phyloP scores from a whole-genome alignment of 2,113 vertebrate genomes.

The Takifugu flavidus region DNA sequence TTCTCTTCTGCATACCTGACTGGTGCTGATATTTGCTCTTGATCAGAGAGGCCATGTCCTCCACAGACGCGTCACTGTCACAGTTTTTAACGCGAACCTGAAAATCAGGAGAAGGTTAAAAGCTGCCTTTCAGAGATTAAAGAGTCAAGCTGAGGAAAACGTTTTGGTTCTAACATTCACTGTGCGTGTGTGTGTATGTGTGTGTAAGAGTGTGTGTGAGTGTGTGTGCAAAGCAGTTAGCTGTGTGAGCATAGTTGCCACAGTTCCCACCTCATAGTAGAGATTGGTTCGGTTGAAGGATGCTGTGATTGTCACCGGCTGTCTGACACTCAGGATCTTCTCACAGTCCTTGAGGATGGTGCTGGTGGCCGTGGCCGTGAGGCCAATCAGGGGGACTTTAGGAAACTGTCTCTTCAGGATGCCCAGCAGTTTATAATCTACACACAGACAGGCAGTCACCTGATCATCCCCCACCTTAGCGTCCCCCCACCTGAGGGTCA shows the following conservation, averaged over 20 bases:
- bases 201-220: not conserved
- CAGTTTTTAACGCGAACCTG: slow-evolving; percentile 88
- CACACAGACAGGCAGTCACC: not conserved
- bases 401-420: slow-evolving; percentile 97
- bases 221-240: not conserved
- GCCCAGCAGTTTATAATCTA: slow-evolving; percentile 94
- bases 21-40: slow-evolving; percentile 85
- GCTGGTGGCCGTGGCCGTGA: slow-evolving; percentile 93
- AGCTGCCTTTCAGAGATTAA: too few species aligned
- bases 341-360: slow-evolving; percentile 88
- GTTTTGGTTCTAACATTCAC: too few species aligned
- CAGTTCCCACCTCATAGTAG: slow-evolving; percentile 84
- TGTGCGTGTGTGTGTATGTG: too few species aligned
- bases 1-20: slow-evolving; percentile 76
- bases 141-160: too few species aligned
- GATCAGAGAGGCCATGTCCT: slow-evolving; percentile 83
- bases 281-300: slow-evolving; percentile 95
- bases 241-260: not conserved
- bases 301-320: slow-evolving; percentile 84
- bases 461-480: too few species aligned
- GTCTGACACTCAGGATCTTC: slow-evolving; percentile 85
- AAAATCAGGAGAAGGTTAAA: too few species aligned
- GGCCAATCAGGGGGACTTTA: slow-evolving; percentile 81
- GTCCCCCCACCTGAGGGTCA: not conserved
- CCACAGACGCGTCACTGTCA: slow-evolving; percentile 74